Evolutionary conservation across 2,797 vertebrate species (phyloP).

Genomic region (Sebastes paucispinis): DNA sequence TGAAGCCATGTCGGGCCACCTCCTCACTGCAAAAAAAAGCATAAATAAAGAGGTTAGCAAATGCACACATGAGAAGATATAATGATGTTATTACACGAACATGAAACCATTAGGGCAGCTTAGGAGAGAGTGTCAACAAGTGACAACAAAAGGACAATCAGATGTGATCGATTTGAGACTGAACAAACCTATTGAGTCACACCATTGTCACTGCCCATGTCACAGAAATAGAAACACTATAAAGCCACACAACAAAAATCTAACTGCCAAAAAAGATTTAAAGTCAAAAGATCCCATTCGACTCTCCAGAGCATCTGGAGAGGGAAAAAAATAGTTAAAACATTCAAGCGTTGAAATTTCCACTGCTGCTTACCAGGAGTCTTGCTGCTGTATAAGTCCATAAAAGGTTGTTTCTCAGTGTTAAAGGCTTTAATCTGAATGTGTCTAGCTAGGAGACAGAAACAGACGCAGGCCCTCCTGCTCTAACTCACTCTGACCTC

Average conservation of each 20-base stretch:
- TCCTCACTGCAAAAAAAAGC: slow-evolving; percentile 86
- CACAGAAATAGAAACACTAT: slow-evolving; percentile 2
- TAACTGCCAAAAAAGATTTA: slow-evolving; percentile 23
- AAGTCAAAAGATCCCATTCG: slow-evolving; percentile 46
- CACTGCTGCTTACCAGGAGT: slow-evolving; percentile 72
- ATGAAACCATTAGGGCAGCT: not conserved
- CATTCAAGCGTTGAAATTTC: slow-evolving; percentile 65
- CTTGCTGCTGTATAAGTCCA: slow-evolving; percentile 67
- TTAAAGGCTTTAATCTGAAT: slow-evolving; percentile 76
- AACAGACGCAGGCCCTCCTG: slow-evolving; percentile 72
- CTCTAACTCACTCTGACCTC: slow-evolving; percentile 80
- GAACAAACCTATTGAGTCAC: not conserved
- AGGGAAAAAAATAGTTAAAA: slow-evolving; percentile 54
- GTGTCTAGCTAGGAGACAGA: slow-evolving; percentile 72
- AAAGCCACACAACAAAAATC: slow-evolving; percentile 1
- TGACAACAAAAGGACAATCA: not conserved
- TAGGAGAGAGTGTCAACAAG: not conserved
- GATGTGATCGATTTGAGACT: not conserved
- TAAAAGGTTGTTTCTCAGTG: slow-evolving; percentile 78
- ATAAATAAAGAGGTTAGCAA: slow-evolving; percentile 28
- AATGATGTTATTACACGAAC: not conserved
- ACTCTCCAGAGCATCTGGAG: slow-evolving; percentile 43
- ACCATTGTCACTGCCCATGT: not conserved
- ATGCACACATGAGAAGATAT: not conserved
- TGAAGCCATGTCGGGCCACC: slow-evolving; percentile 96